These are phyloP conservation scores for Anthoscopus minutus DNA, from an alignment of 2,113 vertebrate genomes.

Conservation along the genomic window DNA sequence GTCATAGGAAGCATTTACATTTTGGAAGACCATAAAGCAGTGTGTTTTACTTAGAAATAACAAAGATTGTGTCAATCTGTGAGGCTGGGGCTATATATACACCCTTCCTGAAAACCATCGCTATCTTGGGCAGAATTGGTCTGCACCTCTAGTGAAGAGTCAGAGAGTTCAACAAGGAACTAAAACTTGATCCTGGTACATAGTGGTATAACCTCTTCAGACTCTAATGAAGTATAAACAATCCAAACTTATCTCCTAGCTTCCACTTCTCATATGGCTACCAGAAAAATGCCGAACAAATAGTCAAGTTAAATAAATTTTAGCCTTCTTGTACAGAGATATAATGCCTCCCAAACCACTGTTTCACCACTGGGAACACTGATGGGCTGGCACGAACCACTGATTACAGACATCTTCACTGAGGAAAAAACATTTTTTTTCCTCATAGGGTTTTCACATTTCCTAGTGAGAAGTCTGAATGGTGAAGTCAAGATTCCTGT, in stretches of 20 bases:
- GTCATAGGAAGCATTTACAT: constrained; percentile 25
- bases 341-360: neutral
- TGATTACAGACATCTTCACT: neutral
- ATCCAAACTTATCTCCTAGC: neutral
- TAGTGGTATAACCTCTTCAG: neutral
- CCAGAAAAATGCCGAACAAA: neutral
- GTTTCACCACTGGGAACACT: neutral
- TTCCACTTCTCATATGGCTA: neutral
- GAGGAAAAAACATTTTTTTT: neutral
- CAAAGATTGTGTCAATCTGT: neutral
- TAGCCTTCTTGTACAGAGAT: neutral
- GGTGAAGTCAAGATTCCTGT: neutral
- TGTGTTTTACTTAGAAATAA: constrained; percentile 7
- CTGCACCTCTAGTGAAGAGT: neutral
- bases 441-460: neutral
- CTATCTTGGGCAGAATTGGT: neutral
- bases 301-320: neutral
- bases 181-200: neutral
- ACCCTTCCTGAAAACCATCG: neutral
- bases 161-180: neutral
- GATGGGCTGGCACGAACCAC: neutral
- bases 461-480: neutral
- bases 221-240: neutral
- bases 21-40: constrained; percentile 2
- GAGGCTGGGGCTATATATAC: neutral